Percentiles rank a stretch among this genome's conserved stretches.
These are phyloP conservation scores for Hippopotamyrus pictus DNA, from an alignment of 2,797 vertebrate genomes.

Conservation along the genomic window DNA sequence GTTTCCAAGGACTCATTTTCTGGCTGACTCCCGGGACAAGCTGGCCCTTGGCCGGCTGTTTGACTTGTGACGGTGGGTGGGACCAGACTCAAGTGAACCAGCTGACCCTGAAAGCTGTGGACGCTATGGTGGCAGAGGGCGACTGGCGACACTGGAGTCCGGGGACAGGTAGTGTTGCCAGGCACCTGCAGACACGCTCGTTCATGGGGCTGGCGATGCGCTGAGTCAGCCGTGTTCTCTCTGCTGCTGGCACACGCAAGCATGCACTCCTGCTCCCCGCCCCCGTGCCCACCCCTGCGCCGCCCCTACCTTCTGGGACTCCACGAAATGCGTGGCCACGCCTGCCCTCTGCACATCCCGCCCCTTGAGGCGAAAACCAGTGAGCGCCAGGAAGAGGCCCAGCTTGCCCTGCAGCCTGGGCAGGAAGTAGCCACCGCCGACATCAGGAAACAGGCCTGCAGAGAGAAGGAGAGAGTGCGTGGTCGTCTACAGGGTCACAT, in stretches of 20 bases:
- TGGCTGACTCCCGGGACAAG: neutral
- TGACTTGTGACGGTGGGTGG: neutral
- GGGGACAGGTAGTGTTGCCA: neutral
- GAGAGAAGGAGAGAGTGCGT: slow-evolving; percentile 31
- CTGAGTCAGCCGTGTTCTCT: neutral
- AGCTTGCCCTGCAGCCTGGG: slow-evolving; percentile 81
- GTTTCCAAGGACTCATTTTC: neutral
- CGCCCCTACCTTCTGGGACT: slow-evolving; percentile 71
- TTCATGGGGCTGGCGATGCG: neutral
- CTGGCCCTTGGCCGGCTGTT: neutral
- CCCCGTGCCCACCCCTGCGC: neutral
- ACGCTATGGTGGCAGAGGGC: neutral
- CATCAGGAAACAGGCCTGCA: slow-evolving; percentile 90
- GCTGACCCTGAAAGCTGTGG: neutral
- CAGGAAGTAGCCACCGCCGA: slow-evolving; percentile 92
- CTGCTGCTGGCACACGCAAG: slow-evolving; percentile 9
- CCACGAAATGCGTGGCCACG: slow-evolving; percentile 88
- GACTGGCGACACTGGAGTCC: neutral
- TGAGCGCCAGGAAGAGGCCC: slow-evolving; percentile 81
- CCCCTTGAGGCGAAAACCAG: slow-evolving; percentile 85
- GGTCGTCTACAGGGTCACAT: slow-evolving; percentile 3
- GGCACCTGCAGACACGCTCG: slow-evolving; percentile 4
- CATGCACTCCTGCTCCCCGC: neutral
- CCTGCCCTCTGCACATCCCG: slow-evolving; percentile 82
- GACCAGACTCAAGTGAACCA: neutral